These are phyloP conservation scores for Brachionus asplanchnoidis DNA, from an alignment of 1,140 invertebrate genomes.

Conservation along the genomic window DNA sequence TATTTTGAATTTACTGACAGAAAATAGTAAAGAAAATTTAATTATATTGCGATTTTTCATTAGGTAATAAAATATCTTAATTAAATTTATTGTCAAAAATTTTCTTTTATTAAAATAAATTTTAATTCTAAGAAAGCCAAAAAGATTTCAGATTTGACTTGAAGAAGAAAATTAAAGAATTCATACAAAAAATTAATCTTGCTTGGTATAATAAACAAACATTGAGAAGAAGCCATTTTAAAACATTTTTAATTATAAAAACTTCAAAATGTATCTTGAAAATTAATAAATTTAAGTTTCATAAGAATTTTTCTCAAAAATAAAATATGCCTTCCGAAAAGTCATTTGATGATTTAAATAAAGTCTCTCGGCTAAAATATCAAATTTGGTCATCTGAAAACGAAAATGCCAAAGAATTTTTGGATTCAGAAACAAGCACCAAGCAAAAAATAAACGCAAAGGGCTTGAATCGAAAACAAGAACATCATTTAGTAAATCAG, in stretches of 20 bases:
- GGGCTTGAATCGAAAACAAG: not conserved
- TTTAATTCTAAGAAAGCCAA: not conserved
- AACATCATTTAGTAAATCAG: constrained; percentile 6
- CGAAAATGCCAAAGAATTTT: not conserved
- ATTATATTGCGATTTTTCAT: too few species aligned
- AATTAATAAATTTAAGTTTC: not conserved
- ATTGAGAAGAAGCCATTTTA: not conserved
- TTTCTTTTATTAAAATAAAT: not conserved
- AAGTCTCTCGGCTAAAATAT: not conserved
- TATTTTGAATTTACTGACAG: too few species aligned
- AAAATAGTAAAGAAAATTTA: too few species aligned
- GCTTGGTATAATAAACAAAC: not conserved
- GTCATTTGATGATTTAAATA: not conserved
- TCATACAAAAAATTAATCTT: not conserved
- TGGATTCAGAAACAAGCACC: not conserved
- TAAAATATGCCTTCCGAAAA: not conserved
- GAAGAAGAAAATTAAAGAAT: not conserved
- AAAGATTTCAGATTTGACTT: not conserved
- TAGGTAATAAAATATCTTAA: too few species aligned
- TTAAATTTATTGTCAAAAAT: not conserved
- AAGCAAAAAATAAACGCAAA: constrained; percentile 14
- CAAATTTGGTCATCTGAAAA: not conserved
- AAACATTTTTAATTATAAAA: not conserved
- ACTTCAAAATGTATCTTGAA: not conserved
- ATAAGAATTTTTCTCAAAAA: not conserved